Base-by-base conservation (phyloP, 1,140 invertebrate species). In the Drosophila tsacasi region DNA sequence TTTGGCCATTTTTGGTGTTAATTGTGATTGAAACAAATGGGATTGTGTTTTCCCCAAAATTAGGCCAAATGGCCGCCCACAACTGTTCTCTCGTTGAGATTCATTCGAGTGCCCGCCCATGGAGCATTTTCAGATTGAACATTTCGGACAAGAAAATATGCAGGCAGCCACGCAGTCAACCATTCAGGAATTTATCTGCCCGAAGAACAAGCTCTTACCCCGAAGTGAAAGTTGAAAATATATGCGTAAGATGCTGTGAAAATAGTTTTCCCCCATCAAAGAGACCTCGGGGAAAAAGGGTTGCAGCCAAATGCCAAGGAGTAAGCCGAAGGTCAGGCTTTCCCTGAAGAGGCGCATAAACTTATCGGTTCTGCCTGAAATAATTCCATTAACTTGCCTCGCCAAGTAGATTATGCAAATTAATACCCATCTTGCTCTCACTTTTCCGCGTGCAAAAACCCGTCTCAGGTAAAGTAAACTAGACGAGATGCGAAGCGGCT, bases 21-120 rank as follows among this genome's bases (percentile, higher is more conserved):
- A 74, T 74, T 74, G 55, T 73, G 55, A 74, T 74, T 73, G 55
- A 73, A 61, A 61, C 30, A 73, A 72, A 73, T 73, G 67, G 44
- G n/a, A 42, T 50, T 73, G 69, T 12, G 21, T 23, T 19, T 30
- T 7, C 9, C n/a, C 35, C 12, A 27, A 72, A 69, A 69, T 49
- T 30, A 37, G 68, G 46, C 54, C 55, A 73, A 37, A 50, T 42
- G 54, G 42, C 67, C 21, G 25, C 21, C 42, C 27, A 40, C 66
- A 73, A 30, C 67, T 60, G 69, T n/a, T 17, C 5, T 19, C 9
- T 50, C 12, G 21, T 7, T 7, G 44, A 67, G 55, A 52, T 73
- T 60, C 37, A 50, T 73, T 50, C 54, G 35, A 60, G 46, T 21
- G 67, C 27, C 44, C 52, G 67, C 27, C 44, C 52, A 17, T 30